Conservation (phyloP, 2,888 invertebrate species). For the Cryptus armator region DNA sequence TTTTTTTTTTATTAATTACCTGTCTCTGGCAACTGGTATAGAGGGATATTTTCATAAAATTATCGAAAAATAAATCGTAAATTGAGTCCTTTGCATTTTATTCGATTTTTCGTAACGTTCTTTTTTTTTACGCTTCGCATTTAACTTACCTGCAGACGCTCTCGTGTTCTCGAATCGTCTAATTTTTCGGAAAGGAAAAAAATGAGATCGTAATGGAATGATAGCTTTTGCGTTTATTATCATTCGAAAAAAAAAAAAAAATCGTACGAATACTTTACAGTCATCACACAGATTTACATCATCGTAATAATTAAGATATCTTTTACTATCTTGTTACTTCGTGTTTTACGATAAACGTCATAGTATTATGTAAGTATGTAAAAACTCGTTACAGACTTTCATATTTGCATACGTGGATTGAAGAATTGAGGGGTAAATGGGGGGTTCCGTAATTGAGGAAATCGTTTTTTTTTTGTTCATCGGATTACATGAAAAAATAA, state of each 20-base stretch:
- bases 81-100: not conserved
- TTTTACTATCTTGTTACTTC: conserved; percentile 61
- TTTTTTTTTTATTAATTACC: conserved; percentile 32
- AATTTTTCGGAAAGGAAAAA: not conserved
- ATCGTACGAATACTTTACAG: conserved; percentile 71
- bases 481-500: conserved; percentile 16
- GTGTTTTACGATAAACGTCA: conserved; percentile 61
- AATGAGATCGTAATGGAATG: conserved; percentile 64
- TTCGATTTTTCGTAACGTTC: not conserved
- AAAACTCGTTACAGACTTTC: conserved; percentile 64
- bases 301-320: conserved; percentile 69
- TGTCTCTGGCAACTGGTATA: not conserved
- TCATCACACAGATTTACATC: conserved; percentile 69
- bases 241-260: conserved; percentile 61
- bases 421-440: not conserved
- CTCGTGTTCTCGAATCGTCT: not conserved
- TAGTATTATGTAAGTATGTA: conserved; percentile 55
- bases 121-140: too few species aligned
- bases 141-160: not conserved
- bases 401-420: conserved; percentile 41
- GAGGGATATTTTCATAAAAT: not conserved
- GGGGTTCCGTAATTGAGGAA: conserved; percentile 5
- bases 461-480: not conserved
- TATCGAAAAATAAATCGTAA: not conserved
- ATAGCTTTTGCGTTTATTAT: conserved; percentile 72